Percentiles rank a stretch among this genome's conserved stretches.
phyloP scores from a whole-genome alignment of 2,888 invertebrate genomes.

The Leptinotarsa tumamoca region DNA sequence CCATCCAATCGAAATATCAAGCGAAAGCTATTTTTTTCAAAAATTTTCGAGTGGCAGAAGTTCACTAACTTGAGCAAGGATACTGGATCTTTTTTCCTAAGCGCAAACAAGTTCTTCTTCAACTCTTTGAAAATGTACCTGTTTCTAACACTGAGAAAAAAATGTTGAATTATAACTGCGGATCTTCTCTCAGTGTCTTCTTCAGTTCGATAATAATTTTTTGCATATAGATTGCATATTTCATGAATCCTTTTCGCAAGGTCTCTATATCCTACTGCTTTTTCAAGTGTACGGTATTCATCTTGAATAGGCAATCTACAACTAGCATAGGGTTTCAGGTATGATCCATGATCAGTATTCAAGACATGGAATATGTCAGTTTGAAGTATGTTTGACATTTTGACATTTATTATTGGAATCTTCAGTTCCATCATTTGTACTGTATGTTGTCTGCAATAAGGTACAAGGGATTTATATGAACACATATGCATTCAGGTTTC shows the following conservation, averaged over 20 bases:
- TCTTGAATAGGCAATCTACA: constrained; percentile 1
- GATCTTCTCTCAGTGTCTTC: constrained; percentile 29
- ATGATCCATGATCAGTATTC: constrained; percentile 48
- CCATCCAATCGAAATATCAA: constrained; percentile 56
- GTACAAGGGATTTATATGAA: background rate
- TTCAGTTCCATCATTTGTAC: background rate
- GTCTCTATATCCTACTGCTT: constrained; percentile 28
- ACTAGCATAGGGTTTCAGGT: constrained; percentile 34
- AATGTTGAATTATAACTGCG: constrained; percentile 49
- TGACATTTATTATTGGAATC: background rate
- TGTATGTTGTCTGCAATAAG: background rate
- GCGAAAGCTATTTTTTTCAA: constrained; percentile 49
- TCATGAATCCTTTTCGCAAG: constrained; percentile 36
- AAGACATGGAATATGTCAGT: constrained; percentile 47
- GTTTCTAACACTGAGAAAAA: constrained; percentile 38
- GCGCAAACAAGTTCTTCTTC: constrained; percentile 38
- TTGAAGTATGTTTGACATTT: constrained; percentile 40
- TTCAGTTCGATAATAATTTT: constrained; percentile 16
- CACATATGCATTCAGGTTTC: too few relatives aligned
- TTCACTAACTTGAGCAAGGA: constrained; percentile 45
- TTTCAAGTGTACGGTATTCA: constrained; percentile 1
- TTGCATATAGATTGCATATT: constrained; percentile 36
- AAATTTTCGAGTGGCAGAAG: constrained; percentile 45
- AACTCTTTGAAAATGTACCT: constrained; percentile 45
- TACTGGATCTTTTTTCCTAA: constrained; percentile 45